phyloP scores from a whole-genome alignment of 1,140 invertebrate genomes.

The Zaprionus vittiger region DNA sequence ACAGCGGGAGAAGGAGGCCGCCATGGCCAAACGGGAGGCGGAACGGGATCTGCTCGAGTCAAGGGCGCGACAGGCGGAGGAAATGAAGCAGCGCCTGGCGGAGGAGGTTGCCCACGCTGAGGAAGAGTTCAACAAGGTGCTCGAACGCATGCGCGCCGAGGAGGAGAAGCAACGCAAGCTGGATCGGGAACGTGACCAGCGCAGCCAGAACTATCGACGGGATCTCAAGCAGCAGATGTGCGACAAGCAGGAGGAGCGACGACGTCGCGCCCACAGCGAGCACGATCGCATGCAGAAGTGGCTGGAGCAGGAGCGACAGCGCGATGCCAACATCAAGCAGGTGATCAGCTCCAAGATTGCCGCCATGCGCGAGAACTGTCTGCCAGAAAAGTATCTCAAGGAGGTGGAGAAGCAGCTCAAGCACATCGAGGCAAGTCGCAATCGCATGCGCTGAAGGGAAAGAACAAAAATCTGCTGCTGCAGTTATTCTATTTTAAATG shows the following conservation, averaged over 20 bases:
- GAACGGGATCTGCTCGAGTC: conserved; percentile 85
- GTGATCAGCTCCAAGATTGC: conserved; percentile 87
- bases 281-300: conserved; percentile 86
- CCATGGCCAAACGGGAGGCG: conserved; percentile 84
- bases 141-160: conserved; percentile 84
- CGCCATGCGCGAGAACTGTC: conserved; percentile 85
- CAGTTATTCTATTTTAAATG: background rate
- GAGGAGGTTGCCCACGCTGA: conserved; percentile 87
- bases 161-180: conserved; percentile 84
- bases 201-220: conserved; percentile 63
- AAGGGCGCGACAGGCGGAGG: conserved; percentile 84
- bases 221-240: conserved; percentile 86
- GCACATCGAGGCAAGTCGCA: conserved; percentile 58
- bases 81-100: conserved; percentile 85
- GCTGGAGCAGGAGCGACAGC: conserved; percentile 85
- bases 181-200: conserved; percentile 69
- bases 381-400: conserved; percentile 83
- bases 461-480: conserved; percentile 10
- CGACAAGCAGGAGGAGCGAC: conserved; percentile 87
- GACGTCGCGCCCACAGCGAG: conserved; percentile 82
- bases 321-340: conserved; percentile 86
- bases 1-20: conserved; percentile 85
- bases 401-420: conserved; percentile 84
- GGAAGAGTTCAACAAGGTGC: conserved; percentile 86
- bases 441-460: conserved; percentile 54